Evolutionary conservation across 1,140 invertebrate species (phyloP), one percentile per base, ranked within the genome.

Genomic region (Apis dorsata): DNA sequence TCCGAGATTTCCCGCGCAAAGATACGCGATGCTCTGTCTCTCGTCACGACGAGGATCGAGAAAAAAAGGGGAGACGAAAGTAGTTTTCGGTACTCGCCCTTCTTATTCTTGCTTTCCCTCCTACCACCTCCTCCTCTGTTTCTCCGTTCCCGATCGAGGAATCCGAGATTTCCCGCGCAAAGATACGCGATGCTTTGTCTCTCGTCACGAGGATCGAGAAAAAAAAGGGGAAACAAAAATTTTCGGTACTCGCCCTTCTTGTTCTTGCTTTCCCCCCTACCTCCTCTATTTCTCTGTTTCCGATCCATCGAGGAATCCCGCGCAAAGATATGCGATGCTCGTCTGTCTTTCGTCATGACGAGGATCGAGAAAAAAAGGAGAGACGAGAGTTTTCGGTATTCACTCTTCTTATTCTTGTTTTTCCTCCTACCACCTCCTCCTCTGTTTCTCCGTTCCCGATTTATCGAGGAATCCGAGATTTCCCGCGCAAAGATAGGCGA

Each of bases 141-240:
- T n/a, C n/a, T n/a, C n/a, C n/a, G n/a, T n/a, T n/a, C n/a, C n/a
- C n/a, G n/a, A 28, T 60, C 57, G 44, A 53, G 66, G 72, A 83
- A 84, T 86, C 84, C 65, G 57, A 84, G 86, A 88, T 88, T 88
- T 86, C 60, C 76, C 83, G 15, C 17, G 71, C 34, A 60, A 51
- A 72, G 72, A 83, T 73, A 65, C 79, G 21, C 59, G 28, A 34
- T 63, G 62, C 62, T 5, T 53, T 72, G 49, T 1, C 17, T 24
- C 19, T 19, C 9, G n/a, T 24, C 21, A 28, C 11, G 17, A 28
- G 51, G 17, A 24, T 15, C 28, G n/a, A 12, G 15, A n/a, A 13
- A 19, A 13, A 21, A 34, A 59, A 9, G n/a, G 44, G n/a, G 59
- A 49, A 44, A 69, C 19, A 11, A 49, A 5, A 11, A n/a, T 5